Conservation (phyloP, 2,888 invertebrate species). For the Agrochola circellaris region DNA sequence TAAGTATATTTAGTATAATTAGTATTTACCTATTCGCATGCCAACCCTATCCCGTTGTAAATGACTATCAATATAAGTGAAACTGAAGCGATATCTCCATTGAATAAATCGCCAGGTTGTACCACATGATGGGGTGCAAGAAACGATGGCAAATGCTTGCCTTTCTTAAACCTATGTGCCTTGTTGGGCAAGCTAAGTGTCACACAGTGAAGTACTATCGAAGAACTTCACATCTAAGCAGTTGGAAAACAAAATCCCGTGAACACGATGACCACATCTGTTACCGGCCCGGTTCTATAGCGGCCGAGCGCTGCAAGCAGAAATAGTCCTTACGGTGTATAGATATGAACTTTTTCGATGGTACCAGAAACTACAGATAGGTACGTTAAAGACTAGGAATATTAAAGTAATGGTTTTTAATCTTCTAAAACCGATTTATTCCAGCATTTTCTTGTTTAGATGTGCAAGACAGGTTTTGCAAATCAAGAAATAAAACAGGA, state of each 20-base stretch:
- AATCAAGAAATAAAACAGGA: background rate
- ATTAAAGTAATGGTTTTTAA: background rate
- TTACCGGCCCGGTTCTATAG: no score
- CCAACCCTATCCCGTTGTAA: slow-evolving; percentile 67
- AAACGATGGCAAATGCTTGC: slow-evolving; percentile 57
- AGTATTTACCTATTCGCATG: background rate
- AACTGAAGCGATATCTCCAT: slow-evolving; percentile 81
- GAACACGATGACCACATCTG: no score
- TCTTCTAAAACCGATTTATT: background rate
- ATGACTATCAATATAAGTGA: slow-evolving; percentile 77
- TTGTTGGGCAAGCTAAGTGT: slow-evolving; percentile 15
- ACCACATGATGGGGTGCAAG: slow-evolving; percentile 59
- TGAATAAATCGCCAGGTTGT: slow-evolving; percentile 82
- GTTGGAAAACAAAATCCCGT: no score
- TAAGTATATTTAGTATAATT: no score
- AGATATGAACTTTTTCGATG: no score
- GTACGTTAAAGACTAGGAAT: background rate
- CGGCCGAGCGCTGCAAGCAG: no score
- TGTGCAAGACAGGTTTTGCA: background rate
- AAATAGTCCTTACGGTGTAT: no score
- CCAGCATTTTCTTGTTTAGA: background rate
- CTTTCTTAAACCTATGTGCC: slow-evolving; percentile 24
- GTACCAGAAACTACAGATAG: no score
- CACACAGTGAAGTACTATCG: background rate
- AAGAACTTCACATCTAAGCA: no score